These are phyloP conservation scores for Sitta carolinensis DNA, from an alignment of 2,797 vertebrate genomes.

Conservation along the genomic window DNA sequence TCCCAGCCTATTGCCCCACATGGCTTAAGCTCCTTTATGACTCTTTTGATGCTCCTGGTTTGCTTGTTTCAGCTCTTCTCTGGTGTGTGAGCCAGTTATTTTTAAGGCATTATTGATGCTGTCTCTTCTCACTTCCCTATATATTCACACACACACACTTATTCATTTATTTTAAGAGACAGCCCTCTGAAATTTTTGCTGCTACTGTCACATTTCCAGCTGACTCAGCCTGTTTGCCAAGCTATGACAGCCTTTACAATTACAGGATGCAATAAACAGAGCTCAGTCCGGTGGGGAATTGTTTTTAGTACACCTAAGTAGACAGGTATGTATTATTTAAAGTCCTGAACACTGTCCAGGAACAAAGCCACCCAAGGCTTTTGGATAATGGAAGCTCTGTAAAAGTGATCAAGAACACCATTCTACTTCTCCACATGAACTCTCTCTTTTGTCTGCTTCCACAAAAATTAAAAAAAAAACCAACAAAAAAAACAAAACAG, in stretches of 20 bases:
- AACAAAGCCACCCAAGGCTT: constrained; percentile 62
- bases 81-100: constrained; percentile 43
- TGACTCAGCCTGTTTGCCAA: constrained; percentile 38
- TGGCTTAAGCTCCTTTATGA: constrained; percentile 28
- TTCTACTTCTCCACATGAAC: constrained; percentile 76
- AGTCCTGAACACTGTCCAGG: constrained; percentile 59
- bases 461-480: not conserved
- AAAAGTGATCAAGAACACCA: constrained; percentile 76
- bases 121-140: constrained; percentile 28
- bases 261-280: constrained; percentile 31
- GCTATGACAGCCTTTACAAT: constrained; percentile 34
- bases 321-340: constrained; percentile 29
- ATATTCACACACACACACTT: not conserved
- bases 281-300: constrained; percentile 25
- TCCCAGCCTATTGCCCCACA: constrained; percentile 65
- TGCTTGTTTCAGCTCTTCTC: constrained; percentile 43
- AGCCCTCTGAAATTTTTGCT: constrained; percentile 33
- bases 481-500: not conserved
- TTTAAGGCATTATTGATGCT: constrained; percentile 14
- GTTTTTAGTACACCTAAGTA: constrained; percentile 38
- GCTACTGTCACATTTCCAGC: constrained; percentile 28
- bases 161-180: not conserved
- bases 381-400: constrained; percentile 81
- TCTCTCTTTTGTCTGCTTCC: constrained; percentile 70
- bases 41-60: constrained; percentile 6